A percentile compares a stretch with the other conserved stretches of the same genome.
phyloP scores from a whole-genome alignment of 1,140 invertebrate genomes.

The Aphaenogaster rudis region DNA sequence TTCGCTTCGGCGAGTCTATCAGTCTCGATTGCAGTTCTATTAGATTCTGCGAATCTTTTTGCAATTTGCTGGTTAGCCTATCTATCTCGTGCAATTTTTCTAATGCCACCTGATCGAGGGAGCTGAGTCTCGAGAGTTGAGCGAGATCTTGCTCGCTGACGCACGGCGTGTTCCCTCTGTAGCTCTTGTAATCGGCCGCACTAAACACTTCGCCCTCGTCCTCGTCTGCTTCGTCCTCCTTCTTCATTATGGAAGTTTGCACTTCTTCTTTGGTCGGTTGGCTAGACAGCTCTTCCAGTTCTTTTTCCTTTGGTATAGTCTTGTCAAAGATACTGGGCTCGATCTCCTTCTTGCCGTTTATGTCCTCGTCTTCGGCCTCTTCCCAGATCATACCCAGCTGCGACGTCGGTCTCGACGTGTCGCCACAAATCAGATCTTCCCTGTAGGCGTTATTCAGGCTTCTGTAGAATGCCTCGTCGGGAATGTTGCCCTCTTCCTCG shows the following conservation, averaged over 20 bases:
- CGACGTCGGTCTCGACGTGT: slow-evolving; percentile 89
- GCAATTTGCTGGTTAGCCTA: slow-evolving; percentile 91
- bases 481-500: slow-evolving; percentile 87
- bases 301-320: slow-evolving; percentile 78
- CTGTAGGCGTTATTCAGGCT: slow-evolving; percentile 95
- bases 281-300: slow-evolving; percentile 79
- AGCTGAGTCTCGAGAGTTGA: slow-evolving; percentile 91
- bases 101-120: slow-evolving; percentile 92
- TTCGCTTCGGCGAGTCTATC: slow-evolving; percentile 87
- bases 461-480: slow-evolving; percentile 95
- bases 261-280: slow-evolving; percentile 83
- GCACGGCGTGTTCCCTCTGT: slow-evolving; percentile 91
- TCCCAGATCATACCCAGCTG: slow-evolving; percentile 95
- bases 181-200: slow-evolving; percentile 93
- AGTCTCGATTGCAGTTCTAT: slow-evolving; percentile 91
- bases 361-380: slow-evolving; percentile 87
- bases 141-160: slow-evolving; percentile 93
- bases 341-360: slow-evolving; percentile 83
- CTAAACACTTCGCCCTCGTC: slow-evolving; percentile 91
- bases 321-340: slow-evolving; percentile 78
- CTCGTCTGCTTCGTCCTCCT: slow-evolving; percentile 82
- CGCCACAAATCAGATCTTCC: slow-evolving; percentile 91
- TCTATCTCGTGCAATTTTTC: slow-evolving; percentile 93
- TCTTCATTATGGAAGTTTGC: slow-evolving; percentile 84
- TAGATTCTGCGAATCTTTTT: slow-evolving; percentile 93